phyloP scores from a whole-genome alignment of 2,113 vertebrate genomes.

The Cyrtonyx montezumae region DNA sequence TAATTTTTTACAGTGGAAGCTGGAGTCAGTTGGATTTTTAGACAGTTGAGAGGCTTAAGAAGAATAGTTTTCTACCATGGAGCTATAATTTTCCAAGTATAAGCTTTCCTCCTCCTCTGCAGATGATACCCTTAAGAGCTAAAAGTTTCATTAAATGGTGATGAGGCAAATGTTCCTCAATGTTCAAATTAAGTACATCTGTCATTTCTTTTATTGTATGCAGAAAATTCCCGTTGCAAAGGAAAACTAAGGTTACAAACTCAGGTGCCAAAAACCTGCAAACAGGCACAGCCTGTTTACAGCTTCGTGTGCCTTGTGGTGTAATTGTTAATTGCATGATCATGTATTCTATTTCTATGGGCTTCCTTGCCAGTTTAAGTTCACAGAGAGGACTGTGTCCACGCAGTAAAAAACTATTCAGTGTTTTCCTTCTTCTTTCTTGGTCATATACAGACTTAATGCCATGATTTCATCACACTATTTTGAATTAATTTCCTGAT shows the following conservation, averaged over 20 bases:
- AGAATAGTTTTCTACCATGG: neutral
- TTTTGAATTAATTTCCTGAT: conserved; percentile 12
- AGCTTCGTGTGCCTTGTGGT: neutral
- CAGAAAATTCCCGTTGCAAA: neutral
- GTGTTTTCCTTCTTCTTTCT: conserved; percentile 1
- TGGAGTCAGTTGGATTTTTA: conserved; percentile 46
- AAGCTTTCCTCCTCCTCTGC: neutral
- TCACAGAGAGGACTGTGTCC: neutral
- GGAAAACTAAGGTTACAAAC: neutral
- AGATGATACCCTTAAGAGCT: neutral
- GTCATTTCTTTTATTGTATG: neutral
- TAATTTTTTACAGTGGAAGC: conserved; percentile 57
- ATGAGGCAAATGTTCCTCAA: neutral
- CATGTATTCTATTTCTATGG: neutral
- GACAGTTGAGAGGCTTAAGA: conserved; percentile 27
- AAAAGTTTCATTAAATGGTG: neutral
- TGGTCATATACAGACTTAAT: neutral
- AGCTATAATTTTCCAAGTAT: conserved; percentile 11
- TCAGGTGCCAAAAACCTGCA: neutral
- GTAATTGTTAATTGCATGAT: neutral
- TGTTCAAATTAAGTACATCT: neutral
- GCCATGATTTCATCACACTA: neutral
- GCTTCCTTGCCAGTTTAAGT: neutral
- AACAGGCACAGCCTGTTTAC: neutral
- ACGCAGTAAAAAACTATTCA: neutral